Percentiles rank a stretch among this genome's conserved stretches.
Evolutionary conservation across 2,113 vertebrate species (phyloP).

Genomic region (Pantherophis guttatus): DNA sequence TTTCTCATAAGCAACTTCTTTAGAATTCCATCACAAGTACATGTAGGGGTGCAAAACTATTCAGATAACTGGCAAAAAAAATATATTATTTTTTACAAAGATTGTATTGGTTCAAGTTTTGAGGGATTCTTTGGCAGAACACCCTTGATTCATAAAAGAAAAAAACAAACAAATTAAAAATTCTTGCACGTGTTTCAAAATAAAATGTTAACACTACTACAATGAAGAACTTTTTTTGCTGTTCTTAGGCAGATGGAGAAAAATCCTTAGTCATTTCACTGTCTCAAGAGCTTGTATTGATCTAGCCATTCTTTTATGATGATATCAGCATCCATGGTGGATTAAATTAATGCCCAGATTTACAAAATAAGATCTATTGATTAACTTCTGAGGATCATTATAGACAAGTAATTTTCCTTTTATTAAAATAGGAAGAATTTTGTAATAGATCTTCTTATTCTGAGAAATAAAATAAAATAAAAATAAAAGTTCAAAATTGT

Average conservation of each 20-base stretch:
- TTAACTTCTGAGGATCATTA: constrained; percentile 53
- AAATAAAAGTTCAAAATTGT: constrained; percentile 21
- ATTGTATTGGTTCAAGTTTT: not conserved
- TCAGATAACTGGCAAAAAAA: not conserved
- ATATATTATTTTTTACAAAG: not conserved
- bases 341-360: not conserved
- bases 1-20: not conserved
- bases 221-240: not conserved
- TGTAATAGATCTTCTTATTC: constrained; percentile 46
- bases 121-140: not conserved
- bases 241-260: not conserved
- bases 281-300: constrained; percentile 28
- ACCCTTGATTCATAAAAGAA: not conserved
- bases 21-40: not conserved
- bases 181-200: not conserved
- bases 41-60: not conserved
- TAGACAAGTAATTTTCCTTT: constrained; percentile 50
- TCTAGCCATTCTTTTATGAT: constrained; percentile 44
- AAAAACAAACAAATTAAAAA: not conserved
- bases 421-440: constrained; percentile 51
- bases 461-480: constrained; percentile 49
- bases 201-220: not conserved
- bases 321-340: not conserved
- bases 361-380: constrained; percentile 40
- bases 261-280: constrained; percentile 54